Conservation (phyloP, 2,113 vertebrate species). For the Caracal caracal region DNA sequence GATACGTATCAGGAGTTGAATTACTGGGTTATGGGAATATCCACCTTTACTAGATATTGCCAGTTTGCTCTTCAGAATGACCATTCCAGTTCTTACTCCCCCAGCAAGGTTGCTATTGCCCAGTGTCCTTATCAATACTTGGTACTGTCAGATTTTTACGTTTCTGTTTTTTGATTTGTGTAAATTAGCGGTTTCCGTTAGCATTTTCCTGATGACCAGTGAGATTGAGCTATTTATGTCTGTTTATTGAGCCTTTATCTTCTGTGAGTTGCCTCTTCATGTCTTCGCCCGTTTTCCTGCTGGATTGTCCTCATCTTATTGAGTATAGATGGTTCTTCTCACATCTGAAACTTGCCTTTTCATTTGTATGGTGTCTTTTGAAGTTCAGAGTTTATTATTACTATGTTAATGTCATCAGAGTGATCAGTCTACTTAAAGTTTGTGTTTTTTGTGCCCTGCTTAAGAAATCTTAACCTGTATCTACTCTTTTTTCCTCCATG, state of each 20-base stretch:
- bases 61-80: neutral
- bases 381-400: neutral
- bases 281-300: constrained; percentile 5
- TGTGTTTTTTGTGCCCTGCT: neutral
- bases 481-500: neutral
- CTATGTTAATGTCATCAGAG: neutral
- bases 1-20: neutral
- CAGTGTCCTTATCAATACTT: neutral
- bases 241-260: neutral
- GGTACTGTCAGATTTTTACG: neutral
- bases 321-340: neutral
- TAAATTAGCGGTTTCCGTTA: neutral
- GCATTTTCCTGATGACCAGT: neutral
- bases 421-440: neutral
- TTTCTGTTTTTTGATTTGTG: neutral
- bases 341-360: neutral
- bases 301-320: neutral
- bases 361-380: neutral
- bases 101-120: neutral
- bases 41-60: neutral
- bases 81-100: neutral
- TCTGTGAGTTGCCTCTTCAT: neutral
- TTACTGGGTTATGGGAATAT: neutral
- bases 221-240: neutral
- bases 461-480: neutral